Evolutionary conservation across 2,888 invertebrate species (phyloP).

Genomic region (Pammene aurita): DNA sequence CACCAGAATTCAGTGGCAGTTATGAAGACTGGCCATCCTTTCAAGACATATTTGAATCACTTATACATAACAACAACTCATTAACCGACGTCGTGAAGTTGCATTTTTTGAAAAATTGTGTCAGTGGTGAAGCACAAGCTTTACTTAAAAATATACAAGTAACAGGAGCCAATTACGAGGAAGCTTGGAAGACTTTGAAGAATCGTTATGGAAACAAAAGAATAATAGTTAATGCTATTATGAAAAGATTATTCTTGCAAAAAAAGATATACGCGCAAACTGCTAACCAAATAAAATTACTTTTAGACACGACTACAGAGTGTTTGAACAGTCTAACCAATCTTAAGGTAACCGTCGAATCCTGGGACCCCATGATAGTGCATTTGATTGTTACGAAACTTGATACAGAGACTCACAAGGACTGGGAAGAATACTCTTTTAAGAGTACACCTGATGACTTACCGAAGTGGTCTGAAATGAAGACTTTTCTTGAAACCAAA

Average conservation of each 20-base stretch:
- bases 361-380: neutral
- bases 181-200: conserved; percentile 29
- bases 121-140: neutral
- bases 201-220: conserved; percentile 44
- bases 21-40: neutral
- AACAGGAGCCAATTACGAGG: neutral
- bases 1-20: neutral
- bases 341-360: neutral
- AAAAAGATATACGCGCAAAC: conserved; percentile 42
- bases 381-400: neutral
- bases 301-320: conserved; percentile 48
- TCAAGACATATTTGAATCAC: neutral
- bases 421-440: conserved; percentile 9
- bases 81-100: neutral
- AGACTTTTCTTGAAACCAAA: conserved; percentile 41
- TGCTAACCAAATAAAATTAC: conserved; percentile 43
- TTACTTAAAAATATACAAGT: neutral
- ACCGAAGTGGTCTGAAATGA: conserved; percentile 41
- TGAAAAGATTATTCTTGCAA: conserved; percentile 45
- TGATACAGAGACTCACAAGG: conserved; percentile 12
- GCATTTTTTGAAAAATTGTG: neutral
- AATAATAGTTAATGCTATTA: conserved; percentile 42
- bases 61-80: neutral
- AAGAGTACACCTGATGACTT: conserved; percentile 31
- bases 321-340: neutral